Base-by-base conservation (phyloP, 2,888 invertebrate genomes). In the Dyspetes luteomarginatus region DNA sequence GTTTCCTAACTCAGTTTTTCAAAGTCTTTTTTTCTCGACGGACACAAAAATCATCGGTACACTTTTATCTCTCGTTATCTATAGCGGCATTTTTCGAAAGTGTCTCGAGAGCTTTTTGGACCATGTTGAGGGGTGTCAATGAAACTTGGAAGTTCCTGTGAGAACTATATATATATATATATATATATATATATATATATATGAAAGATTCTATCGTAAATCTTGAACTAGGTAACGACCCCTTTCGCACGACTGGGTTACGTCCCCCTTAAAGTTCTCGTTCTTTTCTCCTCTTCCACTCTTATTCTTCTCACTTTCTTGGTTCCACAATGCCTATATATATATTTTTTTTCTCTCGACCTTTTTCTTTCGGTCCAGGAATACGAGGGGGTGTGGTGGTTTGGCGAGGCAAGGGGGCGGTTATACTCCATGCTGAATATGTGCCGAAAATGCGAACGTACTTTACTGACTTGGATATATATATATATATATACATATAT, bases 121-220 rank as follows among this genome's bases (percentile, higher is more conserved):
- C 36, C 12, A 36, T 36, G 12, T 36, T 0, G 36, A 9, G 36
- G 30, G 30, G 36, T 36, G 36, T 36, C 36, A 26, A 55, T 15
- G 56, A n/a, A n/a, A n/a, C n/a, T n/a, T 9, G 15, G 22, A 55
- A 19, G 56, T 22, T 41, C 41, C 45, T n/a, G n/a, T n/a, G n/a
- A n/a, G n/a, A n/a, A n/a, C n/a, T n/a, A n/a, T n/a, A n/a, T n/a
- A n/a, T n/a, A n/a, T n/a, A n/a, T n/a, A n/a, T n/a, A n/a, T n/a
- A n/a, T n/a, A n/a, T n/a, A n/a, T n/a, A n/a, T n/a, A n/a, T n/a
- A n/a, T n/a, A n/a, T n/a, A n/a, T n/a, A n/a, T n/a, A n/a, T n/a
- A n/a, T n/a, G n/a, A n/a, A 58, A 28, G 24, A 56, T 67, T 52
- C 50, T 62, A 28, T 68, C 80, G 67, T 80, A 80, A 80, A 80